Evolutionary conservation across 2,888 invertebrate genomes (phyloP).

Genomic region (Apodemia mormo): DNA sequence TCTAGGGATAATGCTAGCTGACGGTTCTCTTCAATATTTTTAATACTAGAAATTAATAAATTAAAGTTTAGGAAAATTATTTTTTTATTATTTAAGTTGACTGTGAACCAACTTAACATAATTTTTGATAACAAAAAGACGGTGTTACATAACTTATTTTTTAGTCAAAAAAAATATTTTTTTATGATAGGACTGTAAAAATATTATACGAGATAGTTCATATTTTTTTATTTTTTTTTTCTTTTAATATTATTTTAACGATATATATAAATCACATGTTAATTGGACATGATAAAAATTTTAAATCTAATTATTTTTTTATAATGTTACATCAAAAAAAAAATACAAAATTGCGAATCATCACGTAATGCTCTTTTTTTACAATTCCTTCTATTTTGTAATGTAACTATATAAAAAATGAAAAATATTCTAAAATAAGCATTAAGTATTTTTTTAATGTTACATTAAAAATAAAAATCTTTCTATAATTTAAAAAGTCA

Average conservation of each 20-base stretch:
- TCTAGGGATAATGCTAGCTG: conserved; percentile 31
- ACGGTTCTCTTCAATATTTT: conserved; percentile 16
- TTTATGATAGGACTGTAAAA: not conserved
- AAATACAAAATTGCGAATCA: not conserved
- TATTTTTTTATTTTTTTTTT: not conserved
- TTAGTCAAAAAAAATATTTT: not conserved
- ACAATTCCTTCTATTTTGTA: not conserved
- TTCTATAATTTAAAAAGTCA: conserved; percentile 3
- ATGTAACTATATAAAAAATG: not conserved
- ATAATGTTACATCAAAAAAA: not conserved
- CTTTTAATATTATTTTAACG: not conserved
- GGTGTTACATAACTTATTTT: not conserved
- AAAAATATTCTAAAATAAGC: not conserved
- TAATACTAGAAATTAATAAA: not conserved
- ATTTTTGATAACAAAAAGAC: not conserved
- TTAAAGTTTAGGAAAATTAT: not conserved
- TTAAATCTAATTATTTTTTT: not conserved
- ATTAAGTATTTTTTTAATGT: not conserved
- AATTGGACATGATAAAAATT: not conserved
- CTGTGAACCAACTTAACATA: not conserved
- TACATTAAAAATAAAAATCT: not conserved
- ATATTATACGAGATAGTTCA: not conserved
- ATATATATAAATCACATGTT: not conserved
- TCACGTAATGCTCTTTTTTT: not conserved
- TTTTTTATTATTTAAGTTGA: not conserved